Conservation (phyloP, 37 sponge, comb jelly and placozoan genomes). For the Ianthella basta region DNA sequence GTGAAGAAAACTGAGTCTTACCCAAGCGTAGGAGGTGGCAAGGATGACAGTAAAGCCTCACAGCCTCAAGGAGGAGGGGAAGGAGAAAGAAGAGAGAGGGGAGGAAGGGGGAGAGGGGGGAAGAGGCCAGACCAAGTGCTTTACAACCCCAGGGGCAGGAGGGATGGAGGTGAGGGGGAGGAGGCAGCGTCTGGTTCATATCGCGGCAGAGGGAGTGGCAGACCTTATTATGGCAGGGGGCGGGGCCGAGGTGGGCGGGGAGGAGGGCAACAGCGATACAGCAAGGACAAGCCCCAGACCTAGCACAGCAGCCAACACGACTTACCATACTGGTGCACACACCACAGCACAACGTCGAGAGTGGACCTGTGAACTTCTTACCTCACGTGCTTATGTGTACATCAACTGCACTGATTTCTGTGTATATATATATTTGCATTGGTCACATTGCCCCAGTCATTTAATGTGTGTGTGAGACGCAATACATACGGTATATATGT, state of each 20-base stretch:
- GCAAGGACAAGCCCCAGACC: background rate
- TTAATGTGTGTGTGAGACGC: too few relatives aligned
- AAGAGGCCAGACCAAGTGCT: conserved; percentile 37
- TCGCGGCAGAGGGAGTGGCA: background rate
- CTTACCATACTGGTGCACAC: too few relatives aligned
- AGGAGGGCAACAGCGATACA: conserved; percentile 9
- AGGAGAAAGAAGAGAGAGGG: background rate
- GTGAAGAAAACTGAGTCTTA: background rate
- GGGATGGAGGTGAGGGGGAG: background rate
- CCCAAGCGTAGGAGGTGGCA: background rate
- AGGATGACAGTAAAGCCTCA: background rate
- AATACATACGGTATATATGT: too few relatives aligned
- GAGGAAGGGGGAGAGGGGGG: background rate
- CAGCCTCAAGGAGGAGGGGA: background rate
- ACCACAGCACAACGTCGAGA: too few relatives aligned
- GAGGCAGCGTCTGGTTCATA: background rate
- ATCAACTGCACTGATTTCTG: too few relatives aligned
- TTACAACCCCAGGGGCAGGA: conserved; percentile 31
- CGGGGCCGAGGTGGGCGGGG: conserved; percentile 1
- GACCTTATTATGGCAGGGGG: conserved; percentile 16
- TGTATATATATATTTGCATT: too few relatives aligned
- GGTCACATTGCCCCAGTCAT: too few relatives aligned
- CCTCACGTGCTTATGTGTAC: too few relatives aligned
- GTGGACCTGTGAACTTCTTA: too few relatives aligned
- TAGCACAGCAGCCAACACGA: too few relatives aligned